phyloP scores from a whole-genome alignment of 1,140 invertebrate genomes.

The Drosophila nebulosa region DNA sequence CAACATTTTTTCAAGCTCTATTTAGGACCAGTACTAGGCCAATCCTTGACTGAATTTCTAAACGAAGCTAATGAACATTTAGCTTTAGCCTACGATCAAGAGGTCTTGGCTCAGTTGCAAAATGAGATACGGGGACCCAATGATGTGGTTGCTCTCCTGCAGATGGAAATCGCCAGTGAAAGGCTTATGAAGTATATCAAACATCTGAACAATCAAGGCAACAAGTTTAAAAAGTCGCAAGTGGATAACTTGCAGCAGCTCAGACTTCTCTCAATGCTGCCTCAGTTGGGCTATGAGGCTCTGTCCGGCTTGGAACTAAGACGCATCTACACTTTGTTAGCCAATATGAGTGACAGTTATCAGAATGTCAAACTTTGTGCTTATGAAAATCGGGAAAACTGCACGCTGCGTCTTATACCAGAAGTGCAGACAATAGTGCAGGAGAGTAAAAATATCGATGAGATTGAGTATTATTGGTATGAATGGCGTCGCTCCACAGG shows the following conservation, averaged over 20 bases:
- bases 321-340: conserved; percentile 39
- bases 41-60: conserved; percentile 41
- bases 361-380: conserved; percentile 54
- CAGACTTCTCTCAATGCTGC: conserved; percentile 42
- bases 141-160: conserved; percentile 42
- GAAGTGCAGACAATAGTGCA: conserved; percentile 61
- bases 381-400: conserved; percentile 51
- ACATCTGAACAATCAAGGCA: conserved; percentile 6
- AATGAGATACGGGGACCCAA: conserved; percentile 55
- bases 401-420: conserved; percentile 58
- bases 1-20: neutral
- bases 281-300: conserved; percentile 51
- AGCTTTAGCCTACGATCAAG: conserved; percentile 54
- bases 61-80: conserved; percentile 51
- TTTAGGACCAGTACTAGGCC: neutral
- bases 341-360: conserved; percentile 66
- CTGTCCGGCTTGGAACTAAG: conserved; percentile 22
- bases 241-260: conserved; percentile 34
- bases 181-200: conserved; percentile 47
- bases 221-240: conserved; percentile 50
- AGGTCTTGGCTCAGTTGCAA: conserved; percentile 49
- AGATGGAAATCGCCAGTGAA: conserved; percentile 54
- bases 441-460: conserved; percentile 43
- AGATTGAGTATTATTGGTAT: conserved; percentile 76
- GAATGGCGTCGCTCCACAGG: conserved; percentile 65